Evolutionary conservation across 64 coral and sea anemone species (phyloP), one percentile per base, ranked within the genome.

Genomic region (Platygyra sinensis): DNA sequence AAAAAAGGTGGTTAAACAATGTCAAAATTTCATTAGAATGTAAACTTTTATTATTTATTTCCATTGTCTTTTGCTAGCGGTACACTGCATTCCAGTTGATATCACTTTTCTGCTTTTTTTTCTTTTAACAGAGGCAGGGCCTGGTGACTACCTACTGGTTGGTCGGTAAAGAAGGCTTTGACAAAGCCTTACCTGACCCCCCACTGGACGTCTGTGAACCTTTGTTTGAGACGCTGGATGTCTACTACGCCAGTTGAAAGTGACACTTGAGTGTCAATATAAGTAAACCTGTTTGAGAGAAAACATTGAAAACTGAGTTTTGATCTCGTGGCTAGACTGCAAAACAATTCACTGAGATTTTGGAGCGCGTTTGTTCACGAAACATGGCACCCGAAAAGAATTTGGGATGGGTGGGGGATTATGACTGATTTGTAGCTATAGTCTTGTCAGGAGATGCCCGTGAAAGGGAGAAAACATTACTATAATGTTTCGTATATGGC

Each of bases 101-200:
- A 65, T 65, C 0, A 22, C n/a, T 20, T 22, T 3, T 8, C 16
- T 9, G 17, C 32, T 5, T 75, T 75, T 38, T 75, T 15, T 60
- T 52, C 15, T 80, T 57, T 55, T 62, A 28, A 28, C 76, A 96
- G 94, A 65, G 94, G 60, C 91, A 55, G 19, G 94, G 94, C 8
- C 90, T 93, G 67, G 91, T 96, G 51, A 96, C 94, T 55, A 96
- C 94, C 10, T 93, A 90, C 75, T 96, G 94, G 94, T 33, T 96
- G 33, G 87, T 93, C n/a, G 91, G 91, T 20, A 96, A 96, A 67
- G 54, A 96, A 55, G 94, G 94, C 4, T 90, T 93, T 67, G 89
- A 86, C 49, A 92, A 86, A 73, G 79, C 75, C 15, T 52, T 93
- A 38, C 94, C 90, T 13, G 82, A 93, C 55, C 87, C 90, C 16